These are phyloP conservation scores for Orthosia incerta DNA, from an alignment of 2,888 invertebrate genomes.

Conservation along the genomic window DNA sequence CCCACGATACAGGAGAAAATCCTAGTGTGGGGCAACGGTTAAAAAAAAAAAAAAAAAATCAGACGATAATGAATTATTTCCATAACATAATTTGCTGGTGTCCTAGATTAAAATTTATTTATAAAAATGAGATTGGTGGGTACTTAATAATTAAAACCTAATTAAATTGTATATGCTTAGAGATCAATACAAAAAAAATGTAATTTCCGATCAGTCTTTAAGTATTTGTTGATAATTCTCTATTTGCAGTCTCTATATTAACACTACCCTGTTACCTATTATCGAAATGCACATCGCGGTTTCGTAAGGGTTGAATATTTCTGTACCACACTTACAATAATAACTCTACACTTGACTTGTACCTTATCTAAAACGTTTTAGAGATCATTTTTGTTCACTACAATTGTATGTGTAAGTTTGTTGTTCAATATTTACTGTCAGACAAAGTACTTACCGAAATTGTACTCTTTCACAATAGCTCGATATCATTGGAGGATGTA, in stretches of 20 bases:
- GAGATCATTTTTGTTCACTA: slow-evolving; percentile 30
- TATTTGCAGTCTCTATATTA: slow-evolving; percentile 52
- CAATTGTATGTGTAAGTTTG: slow-evolving; percentile 14
- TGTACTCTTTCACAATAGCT: slow-evolving; percentile 52
- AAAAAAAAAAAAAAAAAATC: too few species aligned
- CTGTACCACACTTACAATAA: slow-evolving; percentile 62
- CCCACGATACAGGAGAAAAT: too few species aligned
- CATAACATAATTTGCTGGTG: too few species aligned
- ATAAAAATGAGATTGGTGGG: too few species aligned
- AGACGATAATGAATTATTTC: too few species aligned
- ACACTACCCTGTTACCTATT: slow-evolving; percentile 80
- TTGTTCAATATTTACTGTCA: slow-evolving; percentile 49
- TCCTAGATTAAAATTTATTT: too few species aligned
- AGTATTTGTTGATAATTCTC: too few species aligned
- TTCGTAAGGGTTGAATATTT: slow-evolving; percentile 88
- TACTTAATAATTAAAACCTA: too few species aligned
- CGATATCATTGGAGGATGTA: slow-evolving; percentile 41
- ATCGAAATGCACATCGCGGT: slow-evolving; percentile 89
- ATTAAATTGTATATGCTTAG: too few species aligned
- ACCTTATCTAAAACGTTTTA: slow-evolving; percentile 48
- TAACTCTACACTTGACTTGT: slow-evolving; percentile 28
- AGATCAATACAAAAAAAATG: too few species aligned
- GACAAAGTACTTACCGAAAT: slow-evolving; percentile 56
- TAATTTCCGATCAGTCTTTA: too few species aligned
- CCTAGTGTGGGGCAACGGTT: too few species aligned